Conservation (phyloP, 2,888 invertebrate species). For the Seira sanloemensis region DNA sequence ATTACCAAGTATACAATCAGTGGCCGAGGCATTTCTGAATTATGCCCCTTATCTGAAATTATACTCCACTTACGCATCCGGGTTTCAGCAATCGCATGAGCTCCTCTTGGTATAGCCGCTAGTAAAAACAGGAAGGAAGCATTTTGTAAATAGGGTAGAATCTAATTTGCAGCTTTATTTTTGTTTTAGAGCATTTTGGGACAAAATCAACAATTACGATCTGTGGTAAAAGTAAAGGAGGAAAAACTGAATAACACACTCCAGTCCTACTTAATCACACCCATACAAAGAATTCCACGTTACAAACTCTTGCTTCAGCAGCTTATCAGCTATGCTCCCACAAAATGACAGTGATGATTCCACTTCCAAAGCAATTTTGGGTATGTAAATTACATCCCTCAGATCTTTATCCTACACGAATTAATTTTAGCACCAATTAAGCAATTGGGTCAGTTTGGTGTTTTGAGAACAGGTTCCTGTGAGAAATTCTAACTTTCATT, state of each 20-base stretch:
- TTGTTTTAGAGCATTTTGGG: slow-evolving; percentile 43
- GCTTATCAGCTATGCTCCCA: slow-evolving; percentile 75
- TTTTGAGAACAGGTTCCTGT: background rate
- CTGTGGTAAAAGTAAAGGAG: slow-evolving; percentile 65
- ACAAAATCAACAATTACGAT: slow-evolving; percentile 51
- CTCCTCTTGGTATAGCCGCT: slow-evolving; percentile 79
- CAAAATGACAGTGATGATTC: slow-evolving; percentile 57
- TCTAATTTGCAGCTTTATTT: background rate
- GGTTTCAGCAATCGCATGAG: slow-evolving; percentile 81
- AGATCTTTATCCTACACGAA: too few relatives aligned
- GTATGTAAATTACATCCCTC: too few relatives aligned
- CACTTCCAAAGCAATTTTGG: slow-evolving; percentile 62
- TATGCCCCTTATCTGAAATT: slow-evolving; percentile 87
- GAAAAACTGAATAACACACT: slow-evolving; percentile 83
- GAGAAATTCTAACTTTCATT: slow-evolving; percentile 2
- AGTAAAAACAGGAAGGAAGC: background rate
- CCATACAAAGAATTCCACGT: slow-evolving; percentile 87
- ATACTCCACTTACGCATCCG: slow-evolving; percentile 86
- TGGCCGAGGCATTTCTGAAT: slow-evolving; percentile 82
- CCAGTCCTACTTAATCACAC: slow-evolving; percentile 84
- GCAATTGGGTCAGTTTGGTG: too few relatives aligned
- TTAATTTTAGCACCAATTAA: too few relatives aligned
- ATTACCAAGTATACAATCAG: slow-evolving; percentile 70
- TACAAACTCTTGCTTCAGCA: slow-evolving; percentile 85
- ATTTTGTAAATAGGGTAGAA: background rate